Evolutionary conservation across 2,113 vertebrate species (phyloP).

Genomic region (Caretta caretta): DNA sequence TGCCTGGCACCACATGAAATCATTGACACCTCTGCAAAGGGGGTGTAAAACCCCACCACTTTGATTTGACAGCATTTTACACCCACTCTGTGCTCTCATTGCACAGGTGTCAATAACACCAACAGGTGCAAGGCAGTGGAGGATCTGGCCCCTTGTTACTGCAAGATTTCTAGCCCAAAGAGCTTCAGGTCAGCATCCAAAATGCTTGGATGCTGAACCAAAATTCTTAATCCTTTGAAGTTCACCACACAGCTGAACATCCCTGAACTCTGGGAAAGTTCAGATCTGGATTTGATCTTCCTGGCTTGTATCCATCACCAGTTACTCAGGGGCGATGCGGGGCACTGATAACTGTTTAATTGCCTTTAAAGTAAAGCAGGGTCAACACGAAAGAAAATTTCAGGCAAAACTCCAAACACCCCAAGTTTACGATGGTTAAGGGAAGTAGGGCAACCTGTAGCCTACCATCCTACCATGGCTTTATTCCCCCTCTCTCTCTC

Average conservation of each 20-base stretch:
- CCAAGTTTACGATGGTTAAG: neutral
- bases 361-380: neutral
- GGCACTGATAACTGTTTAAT: neutral
- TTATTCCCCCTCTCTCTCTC: neutral
- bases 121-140: neutral
- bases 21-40: neutral
- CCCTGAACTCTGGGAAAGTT: slow-evolving; percentile 8
- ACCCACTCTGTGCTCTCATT: neutral
- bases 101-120: neutral
- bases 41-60: neutral
- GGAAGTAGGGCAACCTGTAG: neutral
- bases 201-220: neutral
- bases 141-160: neutral
- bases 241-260: neutral
- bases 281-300: neutral
- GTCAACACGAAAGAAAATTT: neutral
- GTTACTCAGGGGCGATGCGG: neutral
- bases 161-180: slow-evolving; percentile 9
- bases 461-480: neutral
- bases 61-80: neutral
- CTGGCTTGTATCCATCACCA: neutral
- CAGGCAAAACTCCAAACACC: neutral
- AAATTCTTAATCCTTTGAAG: slow-evolving; percentile 16
- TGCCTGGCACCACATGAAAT: too few relatives aligned
- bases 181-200: neutral